Base-by-base conservation (phyloP, 2,888 invertebrate species). In the Orthonychiurus folsomi region DNA sequence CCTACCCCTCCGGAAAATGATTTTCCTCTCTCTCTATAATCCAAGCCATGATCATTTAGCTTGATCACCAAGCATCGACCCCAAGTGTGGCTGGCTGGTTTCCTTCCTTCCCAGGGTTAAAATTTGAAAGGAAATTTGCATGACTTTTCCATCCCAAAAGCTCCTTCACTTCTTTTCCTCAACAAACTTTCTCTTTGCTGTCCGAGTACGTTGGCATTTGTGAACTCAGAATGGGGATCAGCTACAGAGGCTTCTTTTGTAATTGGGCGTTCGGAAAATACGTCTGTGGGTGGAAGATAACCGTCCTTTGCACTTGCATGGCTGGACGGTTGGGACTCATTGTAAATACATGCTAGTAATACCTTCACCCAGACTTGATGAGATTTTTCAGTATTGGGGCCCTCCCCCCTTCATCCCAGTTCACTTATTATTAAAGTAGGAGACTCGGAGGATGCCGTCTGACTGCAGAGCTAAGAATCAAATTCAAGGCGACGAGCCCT, bases 91-190 rank as follows among this genome's bases (percentile, higher is more conserved):
- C 56, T 55, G 55, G 55, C 56, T 61, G 50, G 50, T 61, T 56
- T 61, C 61, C 27, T 56, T 48, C 55, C 50, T 61, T n/a, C 56
- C 37, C 37, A 15, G 62, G 60, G 65, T 62, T 62, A 62, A 65
- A 62, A 62, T 57, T 60, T 52, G 57, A 59, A 37, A 62, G 57
- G 62, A 64, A 65, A 65, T 65, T 65, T 62, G 65, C 65, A 65
- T 65, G 57, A 61, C 62, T 65, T 65, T 62, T 60, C 65, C 65
- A 62, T 65, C 55, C 27, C n/a, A n/a, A n/a, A n/a, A 25, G 60
- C 47, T 48, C 28, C 61, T 55, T 18, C 24, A 5, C 50, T 24
- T 59, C 24, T 61, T 47, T 24, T 24, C 47, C 27, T 21, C n/a
- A 15, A 5, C 15, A 37, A 37, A 37, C 37, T 37, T 37, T 37